phyloP scores from a whole-genome alignment of 2,797 vertebrate species.

The Sitta carolinensis region DNA sequence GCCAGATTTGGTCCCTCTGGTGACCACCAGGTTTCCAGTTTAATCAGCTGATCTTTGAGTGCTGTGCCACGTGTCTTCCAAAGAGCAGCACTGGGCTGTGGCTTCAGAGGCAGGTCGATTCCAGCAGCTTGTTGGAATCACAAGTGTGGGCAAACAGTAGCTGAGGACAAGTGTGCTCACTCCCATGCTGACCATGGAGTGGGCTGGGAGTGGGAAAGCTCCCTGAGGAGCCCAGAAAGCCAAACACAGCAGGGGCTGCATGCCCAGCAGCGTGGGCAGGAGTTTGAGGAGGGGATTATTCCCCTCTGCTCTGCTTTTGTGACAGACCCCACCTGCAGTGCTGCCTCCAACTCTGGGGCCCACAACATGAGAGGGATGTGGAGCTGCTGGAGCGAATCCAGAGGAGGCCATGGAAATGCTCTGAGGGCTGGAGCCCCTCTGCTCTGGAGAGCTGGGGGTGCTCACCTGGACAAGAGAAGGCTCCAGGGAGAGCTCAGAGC shows the following conservation, averaged over 20 bases:
- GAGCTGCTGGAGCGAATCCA: not conserved
- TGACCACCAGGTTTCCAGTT: not conserved
- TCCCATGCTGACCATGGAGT: rapidly evolving
- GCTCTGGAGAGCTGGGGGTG: not conserved
- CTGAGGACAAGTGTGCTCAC: rapidly evolving
- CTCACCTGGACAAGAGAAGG: not conserved
- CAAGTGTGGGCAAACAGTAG: not conserved
- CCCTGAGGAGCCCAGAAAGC: not conserved
- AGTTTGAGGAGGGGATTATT: not conserved
- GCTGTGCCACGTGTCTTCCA: not conserved
- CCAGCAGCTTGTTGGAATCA: not conserved
- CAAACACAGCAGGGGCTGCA: not conserved
- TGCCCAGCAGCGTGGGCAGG: not conserved
- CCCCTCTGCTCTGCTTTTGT: not conserved
- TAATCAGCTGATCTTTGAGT: not conserved
- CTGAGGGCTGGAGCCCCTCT: not conserved
- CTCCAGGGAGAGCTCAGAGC: not conserved
- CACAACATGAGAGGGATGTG: not conserved
- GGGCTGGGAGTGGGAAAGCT: not conserved
- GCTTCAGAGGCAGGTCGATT: not conserved
- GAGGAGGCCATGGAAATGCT: not conserved
- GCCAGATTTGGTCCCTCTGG: not conserved
- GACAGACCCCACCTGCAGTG: not conserved
- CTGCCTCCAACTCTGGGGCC: not conserved
- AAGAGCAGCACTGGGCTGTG: not conserved